These are phyloP conservation scores for Allygus modestus DNA, from an alignment of 2,888 invertebrate species.

Conservation along the genomic window DNA sequence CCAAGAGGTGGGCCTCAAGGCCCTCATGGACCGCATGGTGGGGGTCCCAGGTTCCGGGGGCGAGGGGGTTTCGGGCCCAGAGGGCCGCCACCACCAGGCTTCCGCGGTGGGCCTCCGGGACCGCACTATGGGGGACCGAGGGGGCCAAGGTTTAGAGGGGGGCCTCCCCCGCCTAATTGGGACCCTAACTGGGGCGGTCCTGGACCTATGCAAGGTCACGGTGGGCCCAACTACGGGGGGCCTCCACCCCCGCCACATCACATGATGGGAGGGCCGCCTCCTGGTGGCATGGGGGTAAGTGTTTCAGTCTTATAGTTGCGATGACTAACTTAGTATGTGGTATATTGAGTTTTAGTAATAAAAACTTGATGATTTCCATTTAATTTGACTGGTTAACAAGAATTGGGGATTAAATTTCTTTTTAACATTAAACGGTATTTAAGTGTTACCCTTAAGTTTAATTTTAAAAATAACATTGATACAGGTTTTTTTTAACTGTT, in stretches of 20 bases:
- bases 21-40: slow-evolving; percentile 61
- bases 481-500: too few species aligned
- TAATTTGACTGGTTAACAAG: too few species aligned
- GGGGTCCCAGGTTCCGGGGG: slow-evolving; percentile 68
- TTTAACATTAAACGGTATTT: too few species aligned
- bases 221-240: slow-evolving; percentile 75
- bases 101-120: slow-evolving; percentile 76
- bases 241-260: slow-evolving; percentile 78
- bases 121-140: slow-evolving; percentile 73
- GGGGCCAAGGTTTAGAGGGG: slow-evolving; percentile 77
- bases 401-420: too few species aligned
- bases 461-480: too few species aligned
- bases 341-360: too few species aligned
- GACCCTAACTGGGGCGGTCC: slow-evolving; percentile 76
- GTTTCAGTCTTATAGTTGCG: too few species aligned
- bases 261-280: slow-evolving; percentile 73
- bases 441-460: too few species aligned
- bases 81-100: slow-evolving; percentile 72
- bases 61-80: slow-evolving; percentile 70
- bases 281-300: slow-evolving; percentile 69
- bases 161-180: slow-evolving; percentile 81
- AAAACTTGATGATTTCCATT: too few species aligned
- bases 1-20: slow-evolving; percentile 74
- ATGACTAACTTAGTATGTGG: too few species aligned
- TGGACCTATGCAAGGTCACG: slow-evolving; percentile 64